Conservation (phyloP, 2,113 vertebrate species). For the Pangasianodon gigas region DNA sequence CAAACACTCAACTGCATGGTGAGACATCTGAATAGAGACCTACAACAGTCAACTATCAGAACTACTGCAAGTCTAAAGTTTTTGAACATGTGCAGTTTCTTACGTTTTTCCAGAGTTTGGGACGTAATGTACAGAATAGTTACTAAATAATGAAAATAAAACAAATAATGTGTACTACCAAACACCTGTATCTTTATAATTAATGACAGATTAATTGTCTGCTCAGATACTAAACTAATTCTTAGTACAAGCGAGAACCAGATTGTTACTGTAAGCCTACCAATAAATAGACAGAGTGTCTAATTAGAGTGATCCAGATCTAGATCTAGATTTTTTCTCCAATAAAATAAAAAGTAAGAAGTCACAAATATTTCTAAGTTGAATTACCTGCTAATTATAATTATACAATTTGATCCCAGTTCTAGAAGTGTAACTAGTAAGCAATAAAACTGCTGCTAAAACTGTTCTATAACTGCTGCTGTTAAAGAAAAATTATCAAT, state of each 20-base stretch:
- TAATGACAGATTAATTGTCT: background rate
- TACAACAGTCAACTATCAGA: background rate
- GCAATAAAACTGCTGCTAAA: background rate
- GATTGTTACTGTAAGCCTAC: background rate
- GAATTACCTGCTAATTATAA: background rate
- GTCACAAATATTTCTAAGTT: background rate
- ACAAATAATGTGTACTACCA: background rate
- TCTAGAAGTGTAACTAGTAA: background rate
- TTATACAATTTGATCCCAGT: background rate
- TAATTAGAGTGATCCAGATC: background rate
- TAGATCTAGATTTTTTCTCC: background rate
- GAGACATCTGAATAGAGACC: slow-evolving; percentile 34
- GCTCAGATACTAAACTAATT: background rate
- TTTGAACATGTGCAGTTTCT: background rate
- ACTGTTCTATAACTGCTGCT: background rate
- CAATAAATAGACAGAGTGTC: background rate
- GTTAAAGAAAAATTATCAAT: background rate
- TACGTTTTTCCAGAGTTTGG: background rate
- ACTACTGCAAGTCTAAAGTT: background rate
- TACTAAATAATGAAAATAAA: background rate
- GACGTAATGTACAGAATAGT: background rate
- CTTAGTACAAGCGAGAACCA: background rate
- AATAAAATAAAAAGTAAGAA: background rate
- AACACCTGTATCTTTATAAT: background rate
- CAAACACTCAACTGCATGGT: slow-evolving; percentile 71